phyloP scores from a whole-genome alignment of 64 coral and sea anemone genomes.

The Montipora efflorescens region DNA sequence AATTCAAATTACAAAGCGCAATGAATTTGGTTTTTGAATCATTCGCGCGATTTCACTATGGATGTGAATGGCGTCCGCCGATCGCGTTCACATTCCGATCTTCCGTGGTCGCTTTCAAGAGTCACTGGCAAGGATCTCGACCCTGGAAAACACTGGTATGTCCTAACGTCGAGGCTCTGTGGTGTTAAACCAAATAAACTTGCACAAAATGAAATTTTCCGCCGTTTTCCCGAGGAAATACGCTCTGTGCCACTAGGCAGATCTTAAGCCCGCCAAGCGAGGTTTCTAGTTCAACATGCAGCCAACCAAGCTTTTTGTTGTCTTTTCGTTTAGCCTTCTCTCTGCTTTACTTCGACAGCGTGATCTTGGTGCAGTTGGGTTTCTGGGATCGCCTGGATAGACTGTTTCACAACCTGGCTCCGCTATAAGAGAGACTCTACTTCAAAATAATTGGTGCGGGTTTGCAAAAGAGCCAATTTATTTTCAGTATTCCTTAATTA shows the following conservation, averaged over 20 bases:
- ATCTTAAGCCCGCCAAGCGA: slow-evolving; percentile 48
- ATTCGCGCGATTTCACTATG: slow-evolving; percentile 38
- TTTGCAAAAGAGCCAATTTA: too few species aligned
- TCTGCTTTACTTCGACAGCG: slow-evolving; percentile 4
- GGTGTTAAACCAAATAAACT: not conserved
- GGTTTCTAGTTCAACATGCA: slow-evolving; percentile 52
- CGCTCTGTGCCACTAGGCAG: not conserved
- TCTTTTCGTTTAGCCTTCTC: not conserved
- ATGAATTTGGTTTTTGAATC: slow-evolving; percentile 35
- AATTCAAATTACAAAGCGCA: slow-evolving; percentile 15
- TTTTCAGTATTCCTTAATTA: too few species aligned
- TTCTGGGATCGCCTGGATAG: not conserved
- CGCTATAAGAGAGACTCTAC: too few species aligned
- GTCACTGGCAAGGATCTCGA: slow-evolving; percentile 23
- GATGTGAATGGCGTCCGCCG: slow-evolving; percentile 5
- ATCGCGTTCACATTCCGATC: not conserved
- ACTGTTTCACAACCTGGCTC: too few species aligned
- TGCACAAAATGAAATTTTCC: slow-evolving; percentile 52
- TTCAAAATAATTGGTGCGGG: too few species aligned
- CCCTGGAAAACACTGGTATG: slow-evolving; percentile 49
- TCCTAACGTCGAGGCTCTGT: slow-evolving; percentile 30
- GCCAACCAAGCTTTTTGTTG: slow-evolving; percentile 27
- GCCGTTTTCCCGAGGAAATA: slow-evolving; percentile 43
- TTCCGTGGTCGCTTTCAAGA: slow-evolving; percentile 35
- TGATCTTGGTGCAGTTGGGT: not conserved